Evolutionary conservation across 1,140 invertebrate species (phyloP).

Genomic region (Hylaeus anthracinus): DNA sequence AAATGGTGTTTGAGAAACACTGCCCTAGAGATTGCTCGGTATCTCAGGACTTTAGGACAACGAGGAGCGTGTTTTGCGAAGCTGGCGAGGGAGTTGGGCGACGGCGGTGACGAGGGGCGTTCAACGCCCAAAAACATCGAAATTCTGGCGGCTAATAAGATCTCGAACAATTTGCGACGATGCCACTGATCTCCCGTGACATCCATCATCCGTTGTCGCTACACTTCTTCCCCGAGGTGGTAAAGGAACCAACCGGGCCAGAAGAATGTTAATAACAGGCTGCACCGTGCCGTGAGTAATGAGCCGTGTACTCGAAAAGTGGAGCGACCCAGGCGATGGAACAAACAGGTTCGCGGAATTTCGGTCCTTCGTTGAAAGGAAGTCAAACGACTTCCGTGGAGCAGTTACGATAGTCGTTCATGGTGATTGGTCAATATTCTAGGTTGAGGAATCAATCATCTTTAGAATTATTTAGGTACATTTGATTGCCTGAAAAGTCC

Average conservation of each 20-base stretch:
- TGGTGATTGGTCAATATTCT: neutral
- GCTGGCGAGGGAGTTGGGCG: too few species aligned
- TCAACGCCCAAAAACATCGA: conserved; percentile 26
- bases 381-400: neutral
- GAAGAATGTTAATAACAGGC: conserved; percentile 19
- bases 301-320: conserved; percentile 13
- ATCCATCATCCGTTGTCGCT: conserved; percentile 7
- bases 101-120: neutral
- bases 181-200: neutral
- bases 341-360: neutral
- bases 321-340: neutral
- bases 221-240: too few species aligned
- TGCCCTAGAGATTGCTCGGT: neutral
- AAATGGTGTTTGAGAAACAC: too few species aligned
- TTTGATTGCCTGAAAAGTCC: too few species aligned
- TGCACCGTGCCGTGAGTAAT: neutral
- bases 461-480: too few species aligned
- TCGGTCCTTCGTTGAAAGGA: neutral
- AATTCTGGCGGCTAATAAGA: conserved; percentile 30
- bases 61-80: neutral
- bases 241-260: neutral
- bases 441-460: neutral
- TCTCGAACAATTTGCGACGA: neutral
- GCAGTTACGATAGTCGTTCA: neutral
- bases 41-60: neutral